These are phyloP conservation scores for Nothoprocta perdicaria DNA, from an alignment of 2,113 vertebrate genomes.

Conservation along the genomic window DNA sequence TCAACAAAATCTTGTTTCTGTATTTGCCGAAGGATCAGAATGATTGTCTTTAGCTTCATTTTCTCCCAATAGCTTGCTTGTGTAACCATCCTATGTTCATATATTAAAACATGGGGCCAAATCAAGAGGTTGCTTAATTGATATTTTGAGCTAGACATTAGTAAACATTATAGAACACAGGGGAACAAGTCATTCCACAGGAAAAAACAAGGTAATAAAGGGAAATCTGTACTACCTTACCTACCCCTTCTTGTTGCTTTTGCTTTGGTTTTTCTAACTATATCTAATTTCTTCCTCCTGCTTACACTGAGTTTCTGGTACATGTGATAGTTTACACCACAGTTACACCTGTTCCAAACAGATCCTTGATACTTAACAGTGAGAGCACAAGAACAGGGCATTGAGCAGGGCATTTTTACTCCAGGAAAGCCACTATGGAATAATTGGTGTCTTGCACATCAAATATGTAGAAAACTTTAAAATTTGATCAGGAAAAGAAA, in stretches of 20 bases:
- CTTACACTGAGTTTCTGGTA: background rate
- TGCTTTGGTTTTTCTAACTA: background rate
- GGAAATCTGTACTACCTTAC: background rate
- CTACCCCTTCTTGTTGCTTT: background rate
- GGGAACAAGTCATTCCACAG: background rate
- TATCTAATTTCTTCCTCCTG: background rate
- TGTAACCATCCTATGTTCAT: background rate
- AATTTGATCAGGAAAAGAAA: background rate
- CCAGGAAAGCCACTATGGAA: background rate
- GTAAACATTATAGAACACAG: background rate
- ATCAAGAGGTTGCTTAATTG: background rate
- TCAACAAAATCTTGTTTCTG: background rate
- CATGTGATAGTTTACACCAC: background rate
- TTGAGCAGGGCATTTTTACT: background rate
- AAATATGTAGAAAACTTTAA: background rate
- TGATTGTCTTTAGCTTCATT: background rate
- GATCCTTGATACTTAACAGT: background rate
- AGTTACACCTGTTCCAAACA: background rate
- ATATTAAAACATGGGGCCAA: constrained; percentile 8
- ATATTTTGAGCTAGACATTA: background rate
- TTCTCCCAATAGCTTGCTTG: background rate
- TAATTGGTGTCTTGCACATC: background rate
- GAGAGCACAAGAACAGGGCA: background rate
- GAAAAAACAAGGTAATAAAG: background rate
- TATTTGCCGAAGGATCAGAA: background rate